These are phyloP conservation scores for Meriones psammophilus DNA, from an alignment of 2,797 vertebrate genomes.

Conservation along the genomic window DNA sequence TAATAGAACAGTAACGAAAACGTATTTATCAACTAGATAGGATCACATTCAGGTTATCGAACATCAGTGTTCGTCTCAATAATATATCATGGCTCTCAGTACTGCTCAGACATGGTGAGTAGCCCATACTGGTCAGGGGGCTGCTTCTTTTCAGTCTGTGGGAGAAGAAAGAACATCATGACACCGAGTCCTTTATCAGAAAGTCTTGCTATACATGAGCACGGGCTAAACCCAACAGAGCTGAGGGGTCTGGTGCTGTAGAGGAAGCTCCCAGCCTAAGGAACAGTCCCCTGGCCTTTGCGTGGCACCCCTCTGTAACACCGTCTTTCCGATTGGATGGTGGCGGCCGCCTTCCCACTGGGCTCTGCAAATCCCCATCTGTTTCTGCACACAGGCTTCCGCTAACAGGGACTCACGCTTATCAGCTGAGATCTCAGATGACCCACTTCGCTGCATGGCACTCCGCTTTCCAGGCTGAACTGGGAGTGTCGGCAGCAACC, in stretches of 20 bases:
- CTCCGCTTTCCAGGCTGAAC: constrained; percentile 30
- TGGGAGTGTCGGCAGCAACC: background rate
- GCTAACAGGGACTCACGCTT: background rate
- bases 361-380: background rate
- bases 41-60: constrained; percentile 5
- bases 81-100: background rate
- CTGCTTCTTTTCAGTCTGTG: background rate
- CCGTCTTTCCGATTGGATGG: no score
- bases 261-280: background rate
- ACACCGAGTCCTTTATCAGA: constrained; percentile 17
- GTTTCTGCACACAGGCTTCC: background rate
- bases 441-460: background rate
- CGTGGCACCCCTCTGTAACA: no score
- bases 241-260: background rate
- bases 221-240: background rate
- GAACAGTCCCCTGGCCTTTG: no score
- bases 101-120: background rate
- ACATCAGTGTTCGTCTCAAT: background rate
- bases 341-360: background rate
- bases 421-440: background rate
- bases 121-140: background rate
- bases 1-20: background rate
- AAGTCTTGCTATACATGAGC: background rate
- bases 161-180: background rate
- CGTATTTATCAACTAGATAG: background rate